A percentile compares a stretch with the other conserved stretches of the same genome.
Evolutionary conservation across 2,888 invertebrate genomes (phyloP).

Genomic region (Anthrax anthrax): DNA sequence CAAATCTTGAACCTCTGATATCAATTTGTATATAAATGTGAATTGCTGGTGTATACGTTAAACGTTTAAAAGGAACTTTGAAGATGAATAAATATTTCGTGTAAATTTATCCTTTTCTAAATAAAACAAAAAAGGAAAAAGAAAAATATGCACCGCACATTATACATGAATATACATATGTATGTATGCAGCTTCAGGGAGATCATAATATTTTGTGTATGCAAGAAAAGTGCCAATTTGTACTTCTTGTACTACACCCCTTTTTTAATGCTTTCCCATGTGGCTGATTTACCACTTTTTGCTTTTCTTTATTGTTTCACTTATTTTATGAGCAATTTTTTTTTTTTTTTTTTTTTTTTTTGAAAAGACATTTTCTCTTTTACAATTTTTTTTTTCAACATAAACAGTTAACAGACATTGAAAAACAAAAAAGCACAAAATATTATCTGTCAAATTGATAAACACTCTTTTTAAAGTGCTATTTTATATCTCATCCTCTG

Average conservation of each 20-base stretch:
- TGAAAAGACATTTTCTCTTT: too few relatives aligned
- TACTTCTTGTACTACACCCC: background rate
- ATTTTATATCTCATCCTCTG: too few relatives aligned
- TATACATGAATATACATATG: too few relatives aligned
- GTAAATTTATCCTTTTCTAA: too few relatives aligned
- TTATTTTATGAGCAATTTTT: too few relatives aligned
- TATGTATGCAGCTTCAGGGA: background rate
- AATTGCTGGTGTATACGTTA: background rate
- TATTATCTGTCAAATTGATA: constrained; percentile 11
- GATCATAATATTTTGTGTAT: constrained; percentile 5
- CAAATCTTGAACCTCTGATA: constrained; percentile 11
- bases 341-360: background rate
- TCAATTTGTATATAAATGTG: constrained; percentile 13
- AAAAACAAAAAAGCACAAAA: background rate
- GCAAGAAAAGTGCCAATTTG: constrained; percentile 10
- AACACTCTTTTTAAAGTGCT: background rate
- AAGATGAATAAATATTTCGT: too few relatives aligned
- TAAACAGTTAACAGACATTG: too few relatives aligned
- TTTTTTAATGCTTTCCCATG: background rate
- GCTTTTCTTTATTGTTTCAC: background rate
- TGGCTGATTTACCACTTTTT: background rate
- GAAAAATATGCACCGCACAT: too few relatives aligned
- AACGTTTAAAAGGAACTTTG: too few relatives aligned
- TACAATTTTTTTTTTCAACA: too few relatives aligned
- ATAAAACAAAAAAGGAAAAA: too few relatives aligned